These are phyloP conservation scores for Xylocampa areola DNA, from an alignment of 2,888 invertebrate species.

Conservation along the genomic window DNA sequence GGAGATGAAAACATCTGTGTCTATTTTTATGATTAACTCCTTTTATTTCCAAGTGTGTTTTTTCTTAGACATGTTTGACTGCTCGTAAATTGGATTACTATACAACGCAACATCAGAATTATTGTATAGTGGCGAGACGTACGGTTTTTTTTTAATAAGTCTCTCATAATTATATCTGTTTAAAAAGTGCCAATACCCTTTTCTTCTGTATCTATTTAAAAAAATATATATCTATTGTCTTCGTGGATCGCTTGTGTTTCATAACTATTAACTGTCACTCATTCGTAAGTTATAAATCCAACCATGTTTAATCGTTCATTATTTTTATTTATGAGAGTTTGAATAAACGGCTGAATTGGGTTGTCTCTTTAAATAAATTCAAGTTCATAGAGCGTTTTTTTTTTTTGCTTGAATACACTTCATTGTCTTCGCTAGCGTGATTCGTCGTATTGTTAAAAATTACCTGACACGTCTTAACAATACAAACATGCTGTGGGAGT, in stretches of 20 bases:
- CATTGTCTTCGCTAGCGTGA: constrained; percentile 44
- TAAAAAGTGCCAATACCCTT: constrained; percentile 7
- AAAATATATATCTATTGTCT: background rate
- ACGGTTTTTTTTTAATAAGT: constrained; percentile 20
- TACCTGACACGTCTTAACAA: constrained; percentile 55
- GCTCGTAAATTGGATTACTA: constrained; percentile 24
- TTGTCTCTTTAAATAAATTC: constrained; percentile 16
- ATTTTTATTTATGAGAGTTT: background rate
- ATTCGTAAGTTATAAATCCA: background rate
- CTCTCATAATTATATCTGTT: constrained; percentile 3
- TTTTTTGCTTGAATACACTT: constrained; percentile 29
- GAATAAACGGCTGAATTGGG: background rate
- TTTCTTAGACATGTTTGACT: constrained; percentile 1
- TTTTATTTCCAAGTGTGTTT: constrained; percentile 10
- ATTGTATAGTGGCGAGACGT: constrained; percentile 19
- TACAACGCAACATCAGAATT: constrained; percentile 19
- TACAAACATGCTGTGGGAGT: constrained; percentile 33
- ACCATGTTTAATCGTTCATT: background rate
- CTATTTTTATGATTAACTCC: constrained; percentile 29
- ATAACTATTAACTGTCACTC: constrained; percentile 16
- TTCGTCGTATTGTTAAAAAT: constrained; percentile 53
- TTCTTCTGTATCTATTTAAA: background rate
- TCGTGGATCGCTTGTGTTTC: background rate
- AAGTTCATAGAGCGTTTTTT: constrained; percentile 14
- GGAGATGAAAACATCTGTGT: constrained; percentile 2